Base-by-base conservation (phyloP, 1,140 invertebrate species). In the Fopius arisanus region DNA sequence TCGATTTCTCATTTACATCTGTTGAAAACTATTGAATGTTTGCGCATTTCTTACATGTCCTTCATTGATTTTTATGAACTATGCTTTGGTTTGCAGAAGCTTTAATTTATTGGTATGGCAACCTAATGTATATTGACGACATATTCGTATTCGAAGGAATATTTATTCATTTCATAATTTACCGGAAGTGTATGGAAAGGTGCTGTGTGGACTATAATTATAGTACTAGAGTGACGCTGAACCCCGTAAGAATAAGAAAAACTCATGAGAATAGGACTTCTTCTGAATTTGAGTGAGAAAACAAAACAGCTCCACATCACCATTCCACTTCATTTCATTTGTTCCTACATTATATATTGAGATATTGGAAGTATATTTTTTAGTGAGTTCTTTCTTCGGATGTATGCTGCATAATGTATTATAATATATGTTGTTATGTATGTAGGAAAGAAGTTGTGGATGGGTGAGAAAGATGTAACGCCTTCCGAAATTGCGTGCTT, bases 1-100 rank as follows among this genome's bases (percentile, higher is more conserved):
- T 67, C 81, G 84, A 75, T 87, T 87, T 70, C 83, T 82, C 68
- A 81, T 86, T 79, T 87, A 87, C 66, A 84, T 87, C 71, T 87
- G 86, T 79, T 87, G 83, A 76, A 67, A 33, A 28, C 10, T 59
- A 4, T 66, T 70, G 29, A 28, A 16, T 29, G 23, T 31, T 54
- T n/a, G 2, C n/a, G n/a, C n/a, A n/a, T 31, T 28, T 33, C 21
- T 37, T 33, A 48, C 19, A 19, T 3, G 0, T 16, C 7, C 0
- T 29, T 63, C 14, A 12, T 69, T 28, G 4, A 29, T 54, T 1
- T 33, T 31, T n/a, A 31, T 31, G 14, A 26, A n/a, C n/a, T n/a
- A n/a, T n/a, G 21, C 14, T 14, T 26, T 12, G 14, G 54, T 14
- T 23, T 28, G 26, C 1, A 62, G 4, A 19, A 28, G n/a, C 21